Conservation (phyloP, 2,888 invertebrate species). For the Imbricaverruca yamaguchii region DNA sequence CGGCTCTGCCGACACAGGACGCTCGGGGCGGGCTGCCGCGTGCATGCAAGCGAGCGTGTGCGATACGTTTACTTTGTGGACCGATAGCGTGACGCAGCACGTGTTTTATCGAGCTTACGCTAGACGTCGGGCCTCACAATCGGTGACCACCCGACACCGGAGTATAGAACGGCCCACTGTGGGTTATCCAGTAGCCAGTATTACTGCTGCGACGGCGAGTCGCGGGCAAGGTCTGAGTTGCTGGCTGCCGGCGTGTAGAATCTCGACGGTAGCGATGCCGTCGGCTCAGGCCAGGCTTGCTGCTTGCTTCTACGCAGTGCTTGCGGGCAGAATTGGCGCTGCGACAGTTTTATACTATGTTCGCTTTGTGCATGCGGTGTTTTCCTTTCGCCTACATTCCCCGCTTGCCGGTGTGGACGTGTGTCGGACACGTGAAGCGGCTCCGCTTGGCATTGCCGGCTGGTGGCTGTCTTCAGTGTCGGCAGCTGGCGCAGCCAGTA, state of each 20-base stretch:
- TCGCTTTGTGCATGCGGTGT: neutral
- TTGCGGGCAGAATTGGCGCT: too few species aligned
- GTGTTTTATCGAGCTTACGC: slow-evolving; percentile 10
- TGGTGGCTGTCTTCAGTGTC: neutral
- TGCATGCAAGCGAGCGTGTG: neutral
- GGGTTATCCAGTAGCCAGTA: neutral
- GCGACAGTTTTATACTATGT: neutral
- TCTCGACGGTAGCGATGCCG: too few species aligned
- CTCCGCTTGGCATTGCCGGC: too few species aligned
- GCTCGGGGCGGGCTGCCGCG: too few species aligned
- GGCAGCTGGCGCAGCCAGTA: neutral
- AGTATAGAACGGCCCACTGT: neutral
- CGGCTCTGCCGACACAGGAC: too few species aligned
- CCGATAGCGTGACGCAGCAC: neutral
- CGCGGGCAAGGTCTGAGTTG: neutral
- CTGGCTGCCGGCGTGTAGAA: too few species aligned
- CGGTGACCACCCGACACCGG: neutral
- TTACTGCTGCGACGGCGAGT: neutral
- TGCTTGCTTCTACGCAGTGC: neutral
- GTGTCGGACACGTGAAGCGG: too few species aligned
- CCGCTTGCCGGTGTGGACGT: neutral
- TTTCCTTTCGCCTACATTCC: neutral
- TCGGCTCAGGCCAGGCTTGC: neutral
- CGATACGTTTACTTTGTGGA: neutral
- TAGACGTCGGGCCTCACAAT: neutral